Conservation (phyloP, 2,888 invertebrate genomes). For the Arenicola marina region DNA sequence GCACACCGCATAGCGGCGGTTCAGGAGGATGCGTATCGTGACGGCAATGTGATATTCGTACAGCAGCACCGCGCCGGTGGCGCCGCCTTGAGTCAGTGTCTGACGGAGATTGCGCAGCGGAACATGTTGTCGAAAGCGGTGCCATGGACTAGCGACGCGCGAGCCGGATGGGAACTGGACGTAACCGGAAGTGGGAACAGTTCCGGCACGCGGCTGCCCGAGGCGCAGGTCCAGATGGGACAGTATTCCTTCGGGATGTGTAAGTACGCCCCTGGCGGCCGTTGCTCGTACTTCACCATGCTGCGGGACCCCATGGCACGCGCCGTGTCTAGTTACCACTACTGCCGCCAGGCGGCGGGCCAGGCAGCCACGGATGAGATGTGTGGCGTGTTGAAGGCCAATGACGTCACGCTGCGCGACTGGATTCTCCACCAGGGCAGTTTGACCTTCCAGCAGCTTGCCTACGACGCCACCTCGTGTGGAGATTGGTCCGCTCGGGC, state of each 20-base stretch:
- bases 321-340: conserved; percentile 27
- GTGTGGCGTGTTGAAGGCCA: conserved; percentile 25
- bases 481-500: not conserved
- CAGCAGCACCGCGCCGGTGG: not conserved
- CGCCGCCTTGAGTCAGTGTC: too few relatives aligned
- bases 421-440: conserved; percentile 25
- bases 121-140: too few relatives aligned
- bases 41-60: not conserved
- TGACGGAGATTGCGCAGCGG: too few relatives aligned
- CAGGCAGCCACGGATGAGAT: conserved; percentile 27
- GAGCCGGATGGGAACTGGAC: too few relatives aligned
- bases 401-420: conserved; percentile 19
- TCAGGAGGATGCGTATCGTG: not conserved
- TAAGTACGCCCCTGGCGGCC: not conserved
- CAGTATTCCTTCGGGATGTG: not conserved
- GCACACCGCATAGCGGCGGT: not conserved
- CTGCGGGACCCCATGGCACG: conserved; percentile 29
- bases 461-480: conserved; percentile 23
- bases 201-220: too few relatives aligned
- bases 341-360: conserved; percentile 25
- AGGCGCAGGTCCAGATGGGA: not conserved
- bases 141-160: too few relatives aligned
- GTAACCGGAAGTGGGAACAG: too few relatives aligned
- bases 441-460: conserved; percentile 26
- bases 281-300: conserved; percentile 24